A percentile compares a stretch with the other conserved stretches of the same genome.
These are phyloP conservation scores for Lichenostomus cassidix DNA, from an alignment of 2,113 vertebrate genomes.

Conservation along the genomic window DNA sequence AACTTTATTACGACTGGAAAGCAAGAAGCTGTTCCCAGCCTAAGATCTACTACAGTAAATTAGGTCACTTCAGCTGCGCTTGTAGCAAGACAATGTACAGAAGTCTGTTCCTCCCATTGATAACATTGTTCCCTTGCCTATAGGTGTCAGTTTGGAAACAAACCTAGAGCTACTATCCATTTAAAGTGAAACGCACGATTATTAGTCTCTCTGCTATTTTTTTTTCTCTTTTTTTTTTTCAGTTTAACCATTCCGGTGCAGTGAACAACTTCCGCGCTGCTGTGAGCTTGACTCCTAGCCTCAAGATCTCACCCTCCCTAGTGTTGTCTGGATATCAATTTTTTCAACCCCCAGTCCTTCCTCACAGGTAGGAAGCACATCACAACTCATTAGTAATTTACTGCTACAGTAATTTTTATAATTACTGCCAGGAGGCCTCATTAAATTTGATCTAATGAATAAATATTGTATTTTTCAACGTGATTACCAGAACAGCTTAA, in stretches of 20 bases:
- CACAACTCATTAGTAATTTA: constrained; percentile 99
- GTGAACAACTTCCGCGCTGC: constrained; percentile 74
- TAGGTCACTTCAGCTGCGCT: constrained; percentile 30
- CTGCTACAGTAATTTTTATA: constrained; percentile 99
- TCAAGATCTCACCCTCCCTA: constrained; percentile 85
- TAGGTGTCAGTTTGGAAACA: not conserved
- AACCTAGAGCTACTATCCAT: not conserved
- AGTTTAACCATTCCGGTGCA: constrained; percentile 73
- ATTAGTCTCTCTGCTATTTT: not conserved
- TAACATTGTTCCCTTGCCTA: constrained; percentile 10
- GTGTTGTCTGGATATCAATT: constrained; percentile 89
- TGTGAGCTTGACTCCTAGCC: constrained; percentile 84
- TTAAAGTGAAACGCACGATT: constrained; percentile 21
- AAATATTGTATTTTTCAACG: constrained; percentile 99
- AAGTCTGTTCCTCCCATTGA: not conserved
- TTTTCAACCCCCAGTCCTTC: constrained; percentile 96
- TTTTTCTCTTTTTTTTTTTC: not conserved
- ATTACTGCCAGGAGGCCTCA: constrained; percentile 99
- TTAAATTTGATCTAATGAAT: constrained; percentile 99
- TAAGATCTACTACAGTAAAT: constrained; percentile 9
- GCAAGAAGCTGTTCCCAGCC: constrained; percentile 2
- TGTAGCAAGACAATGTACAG: not conserved
- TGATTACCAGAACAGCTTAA: constrained; percentile 99
- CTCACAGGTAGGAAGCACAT: constrained; percentile 92
- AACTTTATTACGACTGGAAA: not conserved